Percentiles rank a stretch among this genome's conserved stretches.
Conservation (phyloP, 2,888 invertebrate species). For the Siphlonurus alternatus region DNA sequence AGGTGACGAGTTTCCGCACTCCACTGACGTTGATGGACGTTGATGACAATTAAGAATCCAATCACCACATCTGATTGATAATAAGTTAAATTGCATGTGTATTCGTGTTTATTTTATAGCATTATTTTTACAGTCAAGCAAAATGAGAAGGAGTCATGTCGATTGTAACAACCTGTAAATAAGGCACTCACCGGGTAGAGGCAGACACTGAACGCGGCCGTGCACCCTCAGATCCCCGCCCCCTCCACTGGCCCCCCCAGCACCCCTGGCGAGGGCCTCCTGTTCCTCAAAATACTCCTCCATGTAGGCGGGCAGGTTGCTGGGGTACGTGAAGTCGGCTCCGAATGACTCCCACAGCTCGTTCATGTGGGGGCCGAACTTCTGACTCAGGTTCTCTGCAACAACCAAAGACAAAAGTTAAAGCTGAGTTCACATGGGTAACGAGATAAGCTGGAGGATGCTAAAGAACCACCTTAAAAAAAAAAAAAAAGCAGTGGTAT, state of each 20-base stretch:
- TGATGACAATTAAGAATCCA: too few relatives aligned
- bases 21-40: too few relatives aligned
- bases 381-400: conserved; percentile 53
- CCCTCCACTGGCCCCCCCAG: conserved; percentile 20
- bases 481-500: too few relatives aligned
- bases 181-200: conserved; percentile 57
- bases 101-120: too few relatives aligned
- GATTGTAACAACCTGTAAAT: too few relatives aligned
- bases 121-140: too few relatives aligned
- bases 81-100: too few relatives aligned
- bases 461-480: conserved; percentile 6
- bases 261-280: conserved; percentile 24
- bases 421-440: neutral
- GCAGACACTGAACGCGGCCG: conserved; percentile 54
- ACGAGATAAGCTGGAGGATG: neutral
- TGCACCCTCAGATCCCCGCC: conserved; percentile 22
- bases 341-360: conserved; percentile 53
- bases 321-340: conserved; percentile 49
- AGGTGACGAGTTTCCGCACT: too few relatives aligned
- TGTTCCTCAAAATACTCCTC: conserved; percentile 57
- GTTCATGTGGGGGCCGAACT: conserved; percentile 50
- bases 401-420: conserved; percentile 14
- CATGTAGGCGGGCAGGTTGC: conserved; percentile 48
- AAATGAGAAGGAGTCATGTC: too few relatives aligned
- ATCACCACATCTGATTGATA: too few relatives aligned